phyloP scores from a whole-genome alignment of 2,113 vertebrate genomes.

The Agelaius tricolor region DNA sequence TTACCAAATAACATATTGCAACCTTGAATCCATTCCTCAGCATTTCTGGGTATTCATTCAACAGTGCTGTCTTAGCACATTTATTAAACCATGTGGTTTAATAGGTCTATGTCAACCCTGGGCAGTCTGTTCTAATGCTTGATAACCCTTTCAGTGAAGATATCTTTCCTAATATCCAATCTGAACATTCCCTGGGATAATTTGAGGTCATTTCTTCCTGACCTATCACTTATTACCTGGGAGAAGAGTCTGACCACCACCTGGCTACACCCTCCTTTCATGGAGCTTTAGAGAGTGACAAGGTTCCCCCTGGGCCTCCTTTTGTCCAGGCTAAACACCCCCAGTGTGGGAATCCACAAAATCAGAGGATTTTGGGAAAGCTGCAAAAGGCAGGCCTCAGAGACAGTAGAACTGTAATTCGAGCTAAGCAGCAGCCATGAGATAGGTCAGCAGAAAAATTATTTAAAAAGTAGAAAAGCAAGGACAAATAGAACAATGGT shows the following conservation, averaged over 20 bases:
- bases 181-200: background rate
- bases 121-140: background rate
- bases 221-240: background rate
- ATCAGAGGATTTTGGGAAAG: too few species aligned
- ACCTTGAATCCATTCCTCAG: background rate
- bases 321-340: background rate
- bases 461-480: too few species aligned
- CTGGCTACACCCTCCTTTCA: background rate
- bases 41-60: background rate
- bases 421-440: too few species aligned
- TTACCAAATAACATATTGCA: background rate
- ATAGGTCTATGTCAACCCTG: background rate
- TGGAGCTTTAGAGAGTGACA: background rate
- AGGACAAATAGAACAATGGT: too few species aligned
- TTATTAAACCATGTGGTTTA: background rate
- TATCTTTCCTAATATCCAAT: background rate
- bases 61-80: background rate
- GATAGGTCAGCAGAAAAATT: too few species aligned
- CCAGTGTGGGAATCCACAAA: too few species aligned
- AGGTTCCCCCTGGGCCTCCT: background rate
- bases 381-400: too few species aligned
- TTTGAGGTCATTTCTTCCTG: background rate
- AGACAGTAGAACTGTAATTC: too few species aligned
- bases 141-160: too few species aligned
- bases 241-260: background rate